Evolutionary conservation across 2,113 vertebrate species (phyloP).

Genomic region (Poeciliopsis retropinna): DNA sequence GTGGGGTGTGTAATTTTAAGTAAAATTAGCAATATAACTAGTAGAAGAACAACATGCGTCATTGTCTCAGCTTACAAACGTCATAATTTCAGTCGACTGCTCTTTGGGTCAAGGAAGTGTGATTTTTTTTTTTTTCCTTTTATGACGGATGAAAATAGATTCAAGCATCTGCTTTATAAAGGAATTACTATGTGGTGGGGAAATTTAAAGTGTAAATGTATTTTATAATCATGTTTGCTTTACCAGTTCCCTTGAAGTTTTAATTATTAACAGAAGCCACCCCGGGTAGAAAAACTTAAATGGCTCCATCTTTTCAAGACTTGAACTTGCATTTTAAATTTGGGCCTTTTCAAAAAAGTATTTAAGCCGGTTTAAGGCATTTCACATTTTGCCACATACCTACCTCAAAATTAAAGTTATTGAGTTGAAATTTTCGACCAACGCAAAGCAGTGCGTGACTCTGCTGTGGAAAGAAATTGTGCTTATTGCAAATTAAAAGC

Average conservation of each 20-base stretch:
- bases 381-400: neutral
- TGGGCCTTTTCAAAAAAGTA: neutral
- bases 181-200: neutral
- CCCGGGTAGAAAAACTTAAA: neutral
- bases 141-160: conserved; percentile 1
- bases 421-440: no score
- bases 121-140: neutral
- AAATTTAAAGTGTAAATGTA: neutral
- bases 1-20: conserved; percentile 15
- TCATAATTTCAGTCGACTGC: conserved; percentile 11
- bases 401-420: no score
- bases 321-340: neutral
- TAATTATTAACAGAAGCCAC: neutral
- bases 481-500: no score
- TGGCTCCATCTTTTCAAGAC: neutral
- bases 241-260: neutral
- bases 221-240: neutral
- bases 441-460: no score
- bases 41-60: conserved; percentile 31
- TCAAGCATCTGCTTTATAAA: neutral
- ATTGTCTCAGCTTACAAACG: conserved; percentile 16
- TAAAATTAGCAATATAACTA: conserved; percentile 39
- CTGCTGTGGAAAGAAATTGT: no score
- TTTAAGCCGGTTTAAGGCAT: neutral
- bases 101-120: neutral